Conservation (phyloP, 2,797 vertebrate species). For the Denticeps clupeoides region DNA sequence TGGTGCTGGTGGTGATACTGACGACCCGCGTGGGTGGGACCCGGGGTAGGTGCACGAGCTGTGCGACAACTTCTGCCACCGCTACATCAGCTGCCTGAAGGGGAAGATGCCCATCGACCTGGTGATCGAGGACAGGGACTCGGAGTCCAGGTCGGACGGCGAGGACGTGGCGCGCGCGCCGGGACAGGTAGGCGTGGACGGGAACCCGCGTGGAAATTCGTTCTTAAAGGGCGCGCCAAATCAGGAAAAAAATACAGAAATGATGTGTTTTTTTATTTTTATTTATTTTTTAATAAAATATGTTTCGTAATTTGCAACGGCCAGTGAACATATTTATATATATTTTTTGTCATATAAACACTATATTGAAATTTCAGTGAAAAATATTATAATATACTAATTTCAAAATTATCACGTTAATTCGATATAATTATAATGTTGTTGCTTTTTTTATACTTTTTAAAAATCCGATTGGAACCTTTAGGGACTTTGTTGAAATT, state of each 20-base stretch:
- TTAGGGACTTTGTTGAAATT: too few relatives aligned
- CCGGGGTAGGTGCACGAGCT: conserved; percentile 90
- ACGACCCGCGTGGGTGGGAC: too few relatives aligned
- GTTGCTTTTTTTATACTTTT: too few relatives aligned
- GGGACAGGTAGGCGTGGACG: conserved; percentile 80
- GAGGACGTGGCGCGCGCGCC: conserved; percentile 79
- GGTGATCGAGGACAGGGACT: conserved; percentile 86
- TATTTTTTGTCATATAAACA: too few relatives aligned
- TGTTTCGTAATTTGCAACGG: not conserved
- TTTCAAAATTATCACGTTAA: too few relatives aligned
- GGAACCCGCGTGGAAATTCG: not conserved
- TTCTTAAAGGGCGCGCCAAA: not conserved
- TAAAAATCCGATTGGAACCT: too few relatives aligned
- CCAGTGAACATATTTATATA: too few relatives aligned
- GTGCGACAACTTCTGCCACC: conserved; percentile 95
- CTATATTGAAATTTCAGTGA: too few relatives aligned
- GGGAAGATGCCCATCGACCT: conserved; percentile 94
- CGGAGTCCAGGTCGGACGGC: conserved; percentile 80
- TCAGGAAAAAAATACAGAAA: not conserved
- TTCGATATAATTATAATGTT: too few relatives aligned
- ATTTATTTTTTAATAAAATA: not conserved
- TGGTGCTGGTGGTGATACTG: too few relatives aligned
- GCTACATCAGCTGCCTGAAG: conserved; percentile 95
- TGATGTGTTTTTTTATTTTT: not conserved
- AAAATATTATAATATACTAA: too few relatives aligned